These are phyloP conservation scores for Smittia aterrima DNA, from an alignment of 2,888 invertebrate genomes.

Conservation along the genomic window DNA sequence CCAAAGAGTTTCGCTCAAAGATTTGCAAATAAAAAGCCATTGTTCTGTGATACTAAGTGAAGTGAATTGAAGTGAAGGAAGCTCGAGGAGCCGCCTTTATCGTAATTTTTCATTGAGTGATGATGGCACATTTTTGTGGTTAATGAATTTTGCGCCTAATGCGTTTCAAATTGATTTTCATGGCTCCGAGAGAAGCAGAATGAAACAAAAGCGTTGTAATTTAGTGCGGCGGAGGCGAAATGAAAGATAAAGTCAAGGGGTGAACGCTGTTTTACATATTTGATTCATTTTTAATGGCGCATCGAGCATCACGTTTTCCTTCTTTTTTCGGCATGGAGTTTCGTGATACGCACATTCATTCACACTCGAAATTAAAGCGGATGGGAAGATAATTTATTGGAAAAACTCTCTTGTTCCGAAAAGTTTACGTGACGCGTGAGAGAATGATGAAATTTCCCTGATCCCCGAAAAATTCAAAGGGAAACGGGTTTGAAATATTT, in stretches of 20 bases:
- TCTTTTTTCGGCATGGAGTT: no score
- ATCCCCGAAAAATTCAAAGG: background rate
- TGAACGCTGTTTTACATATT: slow-evolving; percentile 34
- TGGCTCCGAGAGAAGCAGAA: background rate
- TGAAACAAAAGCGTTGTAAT: background rate
- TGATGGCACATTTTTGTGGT: slow-evolving; percentile 23
- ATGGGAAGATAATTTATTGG: slow-evolving; percentile 28
- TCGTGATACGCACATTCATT: slow-evolving; percentile 27
- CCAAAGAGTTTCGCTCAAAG: no score
- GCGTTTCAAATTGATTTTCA: slow-evolving; percentile 25
- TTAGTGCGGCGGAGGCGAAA: background rate
- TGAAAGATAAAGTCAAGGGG: background rate
- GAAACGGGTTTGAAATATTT: background rate
- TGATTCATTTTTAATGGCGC: slow-evolving; percentile 38
- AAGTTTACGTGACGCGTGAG: slow-evolving; percentile 23
- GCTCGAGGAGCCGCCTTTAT: no score
- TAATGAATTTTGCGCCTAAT: slow-evolving; percentile 19
- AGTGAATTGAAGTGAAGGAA: no score
- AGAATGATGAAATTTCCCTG: background rate
- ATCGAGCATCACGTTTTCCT: slow-evolving; percentile 29
- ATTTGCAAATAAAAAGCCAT: no score
- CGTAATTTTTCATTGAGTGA: slow-evolving; percentile 21
- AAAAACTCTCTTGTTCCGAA: background rate
- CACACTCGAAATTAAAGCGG: background rate
- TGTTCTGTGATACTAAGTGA: no score